A percentile compares a stretch with the other conserved stretches of the same genome.
phyloP scores from a whole-genome alignment of 2,888 invertebrate genomes.

The Schizaphis graminum region DNA sequence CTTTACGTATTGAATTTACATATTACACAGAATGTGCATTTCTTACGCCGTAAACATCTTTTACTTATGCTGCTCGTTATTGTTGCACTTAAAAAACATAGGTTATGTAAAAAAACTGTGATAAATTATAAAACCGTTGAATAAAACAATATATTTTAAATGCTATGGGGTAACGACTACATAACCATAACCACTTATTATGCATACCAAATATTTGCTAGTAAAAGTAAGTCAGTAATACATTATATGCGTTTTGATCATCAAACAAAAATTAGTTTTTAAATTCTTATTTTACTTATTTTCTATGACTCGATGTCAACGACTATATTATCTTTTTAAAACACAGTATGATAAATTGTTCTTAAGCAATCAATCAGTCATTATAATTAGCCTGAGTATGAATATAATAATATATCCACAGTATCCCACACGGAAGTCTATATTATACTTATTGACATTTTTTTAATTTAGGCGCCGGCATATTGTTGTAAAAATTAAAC shows the following conservation, averaged over 20 bases:
- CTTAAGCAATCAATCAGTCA: background rate
- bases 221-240: background rate
- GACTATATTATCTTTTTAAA: background rate
- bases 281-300: background rate
- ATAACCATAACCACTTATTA: background rate
- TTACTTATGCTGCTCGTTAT: background rate
- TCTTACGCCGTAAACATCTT: background rate
- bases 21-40: constrained; percentile 55
- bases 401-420: background rate
- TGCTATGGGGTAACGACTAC: background rate
- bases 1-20: constrained; percentile 24
- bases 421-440: background rate
- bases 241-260: background rate
- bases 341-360: background rate
- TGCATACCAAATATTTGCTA: background rate
- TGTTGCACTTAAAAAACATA: background rate
- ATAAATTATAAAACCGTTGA: background rate
- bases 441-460: background rate
- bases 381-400: background rate
- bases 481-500: background rate
- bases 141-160: background rate
- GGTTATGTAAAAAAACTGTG: background rate
- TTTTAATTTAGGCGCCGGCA: background rate
- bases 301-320: background rate
- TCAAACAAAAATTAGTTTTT: background rate